Base-by-base conservation (phyloP, 2,888 invertebrate genomes). In the Ennomos fuscantarius region DNA sequence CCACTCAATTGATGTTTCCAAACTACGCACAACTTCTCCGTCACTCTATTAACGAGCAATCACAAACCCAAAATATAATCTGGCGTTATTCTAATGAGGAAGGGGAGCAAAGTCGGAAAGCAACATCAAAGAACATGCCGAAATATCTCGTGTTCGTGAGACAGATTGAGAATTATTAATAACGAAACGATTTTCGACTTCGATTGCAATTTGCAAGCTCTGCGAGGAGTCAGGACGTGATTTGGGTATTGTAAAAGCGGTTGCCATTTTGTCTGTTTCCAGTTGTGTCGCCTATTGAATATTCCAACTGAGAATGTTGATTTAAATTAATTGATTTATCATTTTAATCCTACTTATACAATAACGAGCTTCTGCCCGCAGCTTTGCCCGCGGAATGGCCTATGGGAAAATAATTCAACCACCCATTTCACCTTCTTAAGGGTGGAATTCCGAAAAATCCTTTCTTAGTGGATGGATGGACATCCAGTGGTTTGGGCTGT, bases 121-220 rank as follows among this genome's bases (percentile, higher is more conserved):
- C 52, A 59, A 64, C 63, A 62, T 66, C 62, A 64, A 66, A 66
- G 63, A 55, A 1, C 55, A 55, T 47, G 47, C 43, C 43, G 37
- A 50, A 33, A 50, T 57, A 41, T 48, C 48, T 41, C 42, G 47
- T 24, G 24, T 54, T 52, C 42, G 36, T 41, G 55, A 63, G 75
- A 74, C 78, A 76, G 72, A 74, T 74, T 72, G 67, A 63, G 76
- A 80, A 81, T 82, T 82, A 85, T 83, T 87, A 84, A 82, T 82
- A 82, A 71, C 76, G 61, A 75, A 82, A 79, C 80, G 78, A 83
- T 83, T 83, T 84, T 82, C 79, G 74, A 74, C 72, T 74, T 73
- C 76, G 74, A 74, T 63, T 63, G 71, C 68, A 47, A 73, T 74
- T 63, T 63, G 71, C 68, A 47, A 65, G 62, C 66, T 64, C 73